Conservation (phyloP, 1,140 invertebrate species). For the Hyles vespertilio region DNA sequence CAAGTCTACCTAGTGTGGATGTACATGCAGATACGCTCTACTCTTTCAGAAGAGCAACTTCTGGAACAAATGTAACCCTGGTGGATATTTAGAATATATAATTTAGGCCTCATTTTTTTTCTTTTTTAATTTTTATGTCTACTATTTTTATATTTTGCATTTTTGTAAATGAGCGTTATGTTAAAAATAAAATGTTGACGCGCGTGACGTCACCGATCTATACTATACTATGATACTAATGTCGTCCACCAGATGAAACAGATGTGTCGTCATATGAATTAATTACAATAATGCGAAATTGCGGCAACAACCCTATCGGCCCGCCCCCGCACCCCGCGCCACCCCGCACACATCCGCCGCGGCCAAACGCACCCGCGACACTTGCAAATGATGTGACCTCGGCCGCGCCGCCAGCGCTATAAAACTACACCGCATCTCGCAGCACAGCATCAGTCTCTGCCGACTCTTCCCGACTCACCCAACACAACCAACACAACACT, state of each 20-base stretch:
- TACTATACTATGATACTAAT: too few species aligned
- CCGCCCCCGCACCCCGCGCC: background rate
- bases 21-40: too few species aligned
- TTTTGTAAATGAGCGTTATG: too few species aligned
- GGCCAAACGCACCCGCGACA: background rate
- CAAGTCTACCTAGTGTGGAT: too few species aligned
- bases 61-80: too few species aligned
- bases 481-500: conserved; percentile 6
- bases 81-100: too few species aligned
- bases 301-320: background rate
- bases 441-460: conserved; percentile 12
- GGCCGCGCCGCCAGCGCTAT: conserved; percentile 4
- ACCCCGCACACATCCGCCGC: background rate
- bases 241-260: too few species aligned
- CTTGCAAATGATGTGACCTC: background rate
- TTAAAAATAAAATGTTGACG: background rate
- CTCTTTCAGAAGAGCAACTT: too few species aligned
- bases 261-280: too few species aligned
- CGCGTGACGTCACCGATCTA: background rate
- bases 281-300: conserved; percentile 1
- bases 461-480: background rate
- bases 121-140: too few species aligned
- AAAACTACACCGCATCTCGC: background rate
- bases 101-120: too few species aligned
- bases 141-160: too few species aligned